Evolutionary conservation across 2,797 vertebrate genomes (phyloP), one percentile per base, ranked within the genome.

Genomic region (Masticophis lateralis): DNA sequence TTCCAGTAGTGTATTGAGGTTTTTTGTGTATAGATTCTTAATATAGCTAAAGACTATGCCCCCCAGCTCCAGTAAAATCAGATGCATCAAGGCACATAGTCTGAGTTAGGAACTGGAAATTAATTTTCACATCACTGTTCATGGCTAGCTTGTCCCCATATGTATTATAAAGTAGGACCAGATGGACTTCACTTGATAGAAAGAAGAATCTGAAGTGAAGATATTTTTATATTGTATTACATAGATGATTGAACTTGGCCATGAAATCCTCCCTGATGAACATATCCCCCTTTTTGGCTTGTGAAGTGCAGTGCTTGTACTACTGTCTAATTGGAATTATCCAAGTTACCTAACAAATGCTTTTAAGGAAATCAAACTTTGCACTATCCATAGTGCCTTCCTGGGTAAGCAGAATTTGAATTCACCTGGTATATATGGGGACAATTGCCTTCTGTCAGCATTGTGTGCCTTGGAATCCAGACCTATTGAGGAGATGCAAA

Each of bases 401-500:
- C 32, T 91, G 87, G 87, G 51, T 86, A 93, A 93, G 63, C 90
- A 91, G 93, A 93, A 93, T 93, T 91, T 91, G 87, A 93, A 93
- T 93, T 93, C 93, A 93, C 93, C 93, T 93, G 93, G 51, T 93
- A 66, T 5, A 74, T 32, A 74, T 93, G 89, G 92, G 92, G 92
- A 93, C 86, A 91, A 91, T 91, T 89, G 87, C 93, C 59, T 93
- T 86, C 93, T 91, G 57, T 89, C 93, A 91, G n/a, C 90, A 93
- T 91, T 89, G 55, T 91, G 60, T 90, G 88, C 61, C 56, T 20
- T 57, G 59, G 93, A 88, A 59, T 89, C 86, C 69, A 47, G 90
- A 93, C 93, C 93, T 93, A 93, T 91, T 93, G 90, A 93, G 90
- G 90, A 93, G 93, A 93, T 66, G 90, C 90, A 93, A 93, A 93